Conservation (phyloP, 2,113 vertebrate genomes). For the Cinclus cinclus region DNA sequence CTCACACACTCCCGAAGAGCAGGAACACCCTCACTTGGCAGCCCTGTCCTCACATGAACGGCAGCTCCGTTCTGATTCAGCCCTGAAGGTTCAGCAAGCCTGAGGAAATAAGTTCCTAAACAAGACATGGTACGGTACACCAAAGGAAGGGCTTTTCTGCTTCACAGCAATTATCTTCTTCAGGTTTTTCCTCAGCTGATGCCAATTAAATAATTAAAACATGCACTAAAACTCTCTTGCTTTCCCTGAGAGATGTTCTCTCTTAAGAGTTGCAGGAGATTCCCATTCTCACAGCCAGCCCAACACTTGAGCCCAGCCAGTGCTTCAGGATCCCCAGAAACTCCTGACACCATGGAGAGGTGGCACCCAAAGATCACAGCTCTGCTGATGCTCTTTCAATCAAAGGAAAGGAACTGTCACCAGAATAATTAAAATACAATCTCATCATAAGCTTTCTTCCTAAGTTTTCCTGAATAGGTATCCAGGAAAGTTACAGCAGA, state of each 20-base stretch:
- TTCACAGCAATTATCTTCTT: neutral
- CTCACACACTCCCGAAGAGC: rapidly evolving
- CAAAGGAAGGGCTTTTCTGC: neutral
- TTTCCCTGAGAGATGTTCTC: neutral
- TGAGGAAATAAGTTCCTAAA: neutral
- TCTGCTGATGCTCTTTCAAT: neutral
- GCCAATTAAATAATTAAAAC: neutral
- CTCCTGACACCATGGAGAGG: neutral
- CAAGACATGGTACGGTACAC: neutral
- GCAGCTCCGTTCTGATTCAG: neutral
- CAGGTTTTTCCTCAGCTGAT: neutral
- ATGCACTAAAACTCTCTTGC: neutral
- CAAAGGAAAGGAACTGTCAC: neutral
- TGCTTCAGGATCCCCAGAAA: neutral
- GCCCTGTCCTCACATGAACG: neutral
- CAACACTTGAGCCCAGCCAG: neutral
- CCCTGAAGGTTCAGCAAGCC: neutral
- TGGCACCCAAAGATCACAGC: neutral
- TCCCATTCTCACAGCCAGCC: neutral
- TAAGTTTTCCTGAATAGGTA: neutral
- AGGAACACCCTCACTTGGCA: neutral
- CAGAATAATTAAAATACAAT: neutral
- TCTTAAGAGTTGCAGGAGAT: neutral
- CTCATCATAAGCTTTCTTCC: neutral
- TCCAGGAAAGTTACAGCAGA: neutral